Evolutionary conservation across 2,797 vertebrate species (phyloP), one percentile per base, ranked within the genome.

Genomic region (Mycteria americana): DNA sequence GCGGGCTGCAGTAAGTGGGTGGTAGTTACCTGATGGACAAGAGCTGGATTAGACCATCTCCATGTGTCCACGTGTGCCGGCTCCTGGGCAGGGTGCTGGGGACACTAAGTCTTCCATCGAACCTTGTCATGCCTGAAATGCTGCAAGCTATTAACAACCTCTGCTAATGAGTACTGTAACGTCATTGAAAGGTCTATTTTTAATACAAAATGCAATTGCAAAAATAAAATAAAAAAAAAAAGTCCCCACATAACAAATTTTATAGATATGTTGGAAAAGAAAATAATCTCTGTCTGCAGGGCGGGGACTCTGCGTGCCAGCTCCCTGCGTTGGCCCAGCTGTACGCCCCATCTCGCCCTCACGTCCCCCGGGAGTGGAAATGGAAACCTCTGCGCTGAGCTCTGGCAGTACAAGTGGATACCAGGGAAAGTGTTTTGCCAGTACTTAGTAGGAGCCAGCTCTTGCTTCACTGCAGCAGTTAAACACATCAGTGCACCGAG

Each of bases 321-420:
- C 23, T 96, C 89, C n/a, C 37, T 1, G 6, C 56, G 77, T 63
- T 0, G 1, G 57, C 82, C 67, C 12, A 2, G 28, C 74, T 77
- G 21, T 43, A 18, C 28, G 54, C 60, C 86, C 90, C 83, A 56
- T 77, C 46, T 81, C 13, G 12, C 53, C 25, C 92, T 78, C 3
- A 1, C 3, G 4, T 92, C 51, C 82, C 70, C 46, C 2, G 41
- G 76, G 84, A 88, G 13, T 79, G 31, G 72, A 81, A 89, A 93
- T 97, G 93, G 93, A 97, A 97, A 92, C 80, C 94, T 96, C 81
- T 93, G 85, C 2, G 2, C 74, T 53, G 85, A 89, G 91, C 59
- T 92, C 83, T 95, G 95, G 88, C 83, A 85, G 88, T 18, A 70
- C 82, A 69, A 89, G 48, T 84, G 62, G 89, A 88, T 95, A 85